phyloP scores from a whole-genome alignment of 2,113 vertebrate genomes.

The Trachemys scripta region DNA sequence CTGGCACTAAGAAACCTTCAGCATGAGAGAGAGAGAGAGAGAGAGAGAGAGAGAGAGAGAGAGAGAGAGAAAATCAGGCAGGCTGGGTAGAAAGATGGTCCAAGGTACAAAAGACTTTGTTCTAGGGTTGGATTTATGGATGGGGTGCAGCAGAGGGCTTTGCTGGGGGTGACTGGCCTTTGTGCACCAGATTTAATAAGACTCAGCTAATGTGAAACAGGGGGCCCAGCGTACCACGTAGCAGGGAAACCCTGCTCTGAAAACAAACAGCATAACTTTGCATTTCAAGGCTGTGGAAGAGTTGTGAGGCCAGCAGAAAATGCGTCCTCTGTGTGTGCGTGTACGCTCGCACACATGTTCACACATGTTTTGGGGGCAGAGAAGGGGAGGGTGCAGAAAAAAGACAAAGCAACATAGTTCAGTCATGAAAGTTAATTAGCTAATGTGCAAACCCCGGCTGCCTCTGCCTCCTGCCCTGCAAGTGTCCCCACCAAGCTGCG shows the following conservation, averaged over 20 bases:
- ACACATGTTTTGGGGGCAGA: neutral
- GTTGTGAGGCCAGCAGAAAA: conserved; percentile 59
- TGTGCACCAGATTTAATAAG: conserved; percentile 69
- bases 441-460: conserved; percentile 64
- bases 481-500: conserved; percentile 48
- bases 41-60: too few species aligned
- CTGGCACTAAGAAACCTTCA: conserved; percentile 77
- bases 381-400: conserved; percentile 64
- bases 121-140: conserved; percentile 74
- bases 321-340: conserved; percentile 66
- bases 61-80: conserved; percentile 64
- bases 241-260: conserved; percentile 65
- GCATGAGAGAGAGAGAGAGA: conserved; percentile 57
- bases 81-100: conserved; percentile 75
- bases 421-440: conserved; percentile 75
- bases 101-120: conserved; percentile 76
- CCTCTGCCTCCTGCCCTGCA: conserved; percentile 63
- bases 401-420: conserved; percentile 63
- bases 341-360: neutral
- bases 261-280: conserved; percentile 66
- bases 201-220: conserved; percentile 72
- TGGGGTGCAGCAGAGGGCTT: conserved; percentile 66
- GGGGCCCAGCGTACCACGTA: conserved; percentile 73
- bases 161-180: conserved; percentile 66
- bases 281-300: conserved; percentile 61